Conservation (phyloP, 2,113 vertebrate genomes). For the Rhagologus leucostigma region DNA sequence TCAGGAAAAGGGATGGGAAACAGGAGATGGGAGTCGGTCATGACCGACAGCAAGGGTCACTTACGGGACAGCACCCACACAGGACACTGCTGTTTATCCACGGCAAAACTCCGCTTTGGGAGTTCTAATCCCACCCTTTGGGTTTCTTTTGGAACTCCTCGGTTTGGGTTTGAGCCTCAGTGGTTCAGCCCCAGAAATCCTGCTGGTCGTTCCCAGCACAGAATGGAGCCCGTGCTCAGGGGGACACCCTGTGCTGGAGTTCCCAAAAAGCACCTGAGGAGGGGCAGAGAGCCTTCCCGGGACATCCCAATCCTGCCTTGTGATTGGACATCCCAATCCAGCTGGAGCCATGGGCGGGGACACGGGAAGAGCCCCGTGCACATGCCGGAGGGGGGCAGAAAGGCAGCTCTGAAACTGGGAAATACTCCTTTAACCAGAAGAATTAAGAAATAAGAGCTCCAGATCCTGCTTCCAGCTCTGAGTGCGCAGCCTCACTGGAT, state of each 20-base stretch:
- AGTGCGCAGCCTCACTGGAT: not conserved
- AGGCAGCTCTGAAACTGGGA: not conserved
- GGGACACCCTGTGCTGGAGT: no score
- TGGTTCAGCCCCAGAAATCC: not conserved
- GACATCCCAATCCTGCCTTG: not conserved
- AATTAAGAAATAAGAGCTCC: not conserved
- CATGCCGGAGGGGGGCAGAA: not conserved
- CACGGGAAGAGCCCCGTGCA: not conserved
- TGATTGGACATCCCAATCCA: no score
- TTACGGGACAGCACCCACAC: accelerated
- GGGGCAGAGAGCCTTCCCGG: not conserved
- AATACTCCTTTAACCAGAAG: no score
- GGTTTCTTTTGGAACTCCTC: accelerated
- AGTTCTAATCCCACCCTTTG: not conserved
- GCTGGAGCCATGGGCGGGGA: no score
- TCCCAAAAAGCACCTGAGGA: not conserved
- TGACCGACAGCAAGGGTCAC: accelerated
- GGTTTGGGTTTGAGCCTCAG: not conserved
- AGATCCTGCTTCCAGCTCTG: not conserved
- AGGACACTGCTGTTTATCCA: accelerated
- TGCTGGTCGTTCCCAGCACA: accelerated
- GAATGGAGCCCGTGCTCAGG: not conserved
- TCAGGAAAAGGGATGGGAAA: not conserved
- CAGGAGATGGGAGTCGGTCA: not conserved
- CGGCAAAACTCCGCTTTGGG: not conserved